These are phyloP conservation scores for Macrophya annulata DNA, from an alignment of 2,888 invertebrate species.

Conservation along the genomic window DNA sequence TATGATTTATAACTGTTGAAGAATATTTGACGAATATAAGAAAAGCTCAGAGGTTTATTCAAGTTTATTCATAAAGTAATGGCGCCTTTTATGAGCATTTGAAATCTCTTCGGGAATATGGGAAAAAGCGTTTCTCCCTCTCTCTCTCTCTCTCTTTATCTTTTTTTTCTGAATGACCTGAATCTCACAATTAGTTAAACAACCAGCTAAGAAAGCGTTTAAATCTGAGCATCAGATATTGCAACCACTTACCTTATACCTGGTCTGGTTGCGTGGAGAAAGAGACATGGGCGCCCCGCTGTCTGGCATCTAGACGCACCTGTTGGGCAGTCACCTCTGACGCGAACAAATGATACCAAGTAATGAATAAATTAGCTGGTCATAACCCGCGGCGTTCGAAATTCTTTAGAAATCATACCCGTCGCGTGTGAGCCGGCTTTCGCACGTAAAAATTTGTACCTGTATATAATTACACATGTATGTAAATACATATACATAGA, in stretches of 20 bases:
- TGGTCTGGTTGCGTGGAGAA: not conserved
- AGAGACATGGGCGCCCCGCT: slow-evolving; percentile 49
- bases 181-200: not conserved
- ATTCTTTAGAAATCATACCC: slow-evolving; percentile 44
- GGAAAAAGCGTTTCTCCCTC: not conserved
- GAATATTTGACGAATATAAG: not conserved
- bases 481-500: too few species aligned
- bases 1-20: not conserved
- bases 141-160: too few species aligned
- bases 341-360: slow-evolving; percentile 37
- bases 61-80: not conserved
- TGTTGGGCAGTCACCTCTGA: slow-evolving; percentile 51
- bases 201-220: not conserved
- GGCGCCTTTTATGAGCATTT: not conserved
- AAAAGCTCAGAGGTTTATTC: not conserved
- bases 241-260: not conserved
- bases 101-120: not conserved
- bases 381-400: slow-evolving; percentile 42
- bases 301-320: slow-evolving; percentile 51
- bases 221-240: not conserved
- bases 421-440: slow-evolving; percentile 17
- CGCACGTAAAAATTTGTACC: not conserved
- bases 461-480: not conserved
- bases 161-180: not conserved
- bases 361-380: slow-evolving; percentile 50